Evolutionary conservation across 2,113 vertebrate species (phyloP).

Genomic region (Lonchura striata): DNA sequence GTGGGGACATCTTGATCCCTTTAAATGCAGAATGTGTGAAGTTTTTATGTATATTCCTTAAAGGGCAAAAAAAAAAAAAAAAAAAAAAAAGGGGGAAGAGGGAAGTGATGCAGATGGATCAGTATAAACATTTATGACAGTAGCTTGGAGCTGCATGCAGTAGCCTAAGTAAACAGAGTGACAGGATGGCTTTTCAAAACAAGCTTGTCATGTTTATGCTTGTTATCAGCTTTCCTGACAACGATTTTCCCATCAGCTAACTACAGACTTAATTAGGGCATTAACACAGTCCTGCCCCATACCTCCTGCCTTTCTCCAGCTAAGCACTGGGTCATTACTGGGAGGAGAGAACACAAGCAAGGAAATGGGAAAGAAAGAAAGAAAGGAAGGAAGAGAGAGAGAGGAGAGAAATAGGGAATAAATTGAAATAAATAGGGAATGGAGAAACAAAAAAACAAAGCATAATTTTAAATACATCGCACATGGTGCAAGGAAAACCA

Average conservation of each 20-base stretch:
- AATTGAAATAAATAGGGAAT: neutral
- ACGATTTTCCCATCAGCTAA: constrained; percentile 66
- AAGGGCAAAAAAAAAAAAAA: neutral
- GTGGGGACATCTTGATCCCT: neutral
- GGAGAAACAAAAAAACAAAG: neutral
- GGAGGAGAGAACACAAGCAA: neutral
- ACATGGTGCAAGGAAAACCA: neutral
- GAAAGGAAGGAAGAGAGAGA: neutral
- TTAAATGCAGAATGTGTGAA: constrained; percentile 1
- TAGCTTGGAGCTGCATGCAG: constrained; percentile 53
- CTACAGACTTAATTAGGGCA: constrained; percentile 62
- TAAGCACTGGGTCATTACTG: neutral
- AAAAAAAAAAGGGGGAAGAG: neutral
- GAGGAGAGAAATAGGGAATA: neutral
- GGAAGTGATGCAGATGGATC: constrained; percentile 23
- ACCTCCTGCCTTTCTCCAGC: neutral
- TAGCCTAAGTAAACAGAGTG: constrained; percentile 58
- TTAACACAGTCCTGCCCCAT: constrained; percentile 28
- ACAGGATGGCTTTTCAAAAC: constrained; percentile 62
- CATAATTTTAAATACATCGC: neutral
- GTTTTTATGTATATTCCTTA: constrained; percentile 10
- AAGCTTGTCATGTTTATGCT: constrained; percentile 55
- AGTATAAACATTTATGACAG: constrained; percentile 58
- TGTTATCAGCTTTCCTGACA: constrained; percentile 55
- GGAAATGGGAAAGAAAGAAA: neutral